phyloP scores from a whole-genome alignment of 2,113 vertebrate genomes.

The Himantopus leucocephalus region DNA sequence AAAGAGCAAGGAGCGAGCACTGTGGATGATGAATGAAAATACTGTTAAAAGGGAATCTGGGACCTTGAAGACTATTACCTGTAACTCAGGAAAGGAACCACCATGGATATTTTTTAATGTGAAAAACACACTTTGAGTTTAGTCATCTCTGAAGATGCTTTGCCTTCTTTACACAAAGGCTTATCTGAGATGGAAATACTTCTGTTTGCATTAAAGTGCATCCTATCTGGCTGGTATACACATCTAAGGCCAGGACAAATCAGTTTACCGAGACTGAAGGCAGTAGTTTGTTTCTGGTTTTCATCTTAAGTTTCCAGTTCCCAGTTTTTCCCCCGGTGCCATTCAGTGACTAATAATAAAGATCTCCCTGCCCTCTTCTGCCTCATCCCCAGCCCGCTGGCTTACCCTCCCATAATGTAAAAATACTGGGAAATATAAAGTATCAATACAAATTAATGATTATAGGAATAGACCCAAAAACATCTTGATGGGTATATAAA shows the following conservation, averaged over 20 bases:
- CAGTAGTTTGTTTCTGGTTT: constrained; percentile 43
- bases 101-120: not conserved
- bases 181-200: not conserved
- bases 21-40: not conserved
- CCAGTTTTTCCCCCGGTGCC: not conserved
- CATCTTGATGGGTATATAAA: not conserved
- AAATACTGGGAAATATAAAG: not conserved
- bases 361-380: not conserved
- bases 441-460: constrained; percentile 45
- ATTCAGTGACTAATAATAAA: constrained; percentile 1
- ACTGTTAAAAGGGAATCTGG: not conserved
- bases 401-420: not conserved
- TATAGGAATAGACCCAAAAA: not conserved
- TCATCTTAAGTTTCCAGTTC: constrained; percentile 48
- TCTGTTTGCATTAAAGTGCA: not conserved
- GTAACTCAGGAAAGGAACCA: not conserved
- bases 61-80: not conserved
- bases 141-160: not conserved
- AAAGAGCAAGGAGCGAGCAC: not conserved
- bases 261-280: not conserved
- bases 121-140: not conserved
- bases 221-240: not conserved
- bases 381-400: not conserved
- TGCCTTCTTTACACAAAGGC: not conserved
- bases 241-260: not conserved